Percentiles rank a stretch among this genome's conserved stretches.
Conservation (phyloP, 2,888 invertebrate species). For the Sinhomidia bicolor region DNA sequence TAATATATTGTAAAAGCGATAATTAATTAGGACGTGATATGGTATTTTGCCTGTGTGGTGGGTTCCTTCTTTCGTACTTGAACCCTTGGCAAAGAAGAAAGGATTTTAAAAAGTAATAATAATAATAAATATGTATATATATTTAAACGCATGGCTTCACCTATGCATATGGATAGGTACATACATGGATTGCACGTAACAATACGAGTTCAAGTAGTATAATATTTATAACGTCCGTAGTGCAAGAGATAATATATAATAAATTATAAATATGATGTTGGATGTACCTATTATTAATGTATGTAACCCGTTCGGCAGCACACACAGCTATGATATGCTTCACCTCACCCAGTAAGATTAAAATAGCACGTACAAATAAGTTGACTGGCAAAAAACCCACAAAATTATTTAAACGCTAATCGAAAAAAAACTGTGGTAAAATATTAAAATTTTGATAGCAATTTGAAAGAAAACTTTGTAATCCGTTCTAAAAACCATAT, state of each 20-base stretch:
- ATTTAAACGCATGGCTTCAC: slow-evolving; percentile 59
- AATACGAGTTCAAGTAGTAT: too few species aligned
- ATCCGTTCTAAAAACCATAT: slow-evolving; percentile 29
- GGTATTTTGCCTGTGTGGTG: slow-evolving; percentile 55
- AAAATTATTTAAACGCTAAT: slow-evolving; percentile 19
- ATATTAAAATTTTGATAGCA: not conserved
- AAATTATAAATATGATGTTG: too few species aligned
- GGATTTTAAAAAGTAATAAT: slow-evolving; percentile 34
- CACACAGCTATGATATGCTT: slow-evolving; percentile 55
- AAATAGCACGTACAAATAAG: slow-evolving; percentile 66
- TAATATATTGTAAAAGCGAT: slow-evolving; percentile 60
- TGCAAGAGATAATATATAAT: too few species aligned
- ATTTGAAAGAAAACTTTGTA: not conserved
- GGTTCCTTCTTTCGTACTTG: slow-evolving; percentile 58
- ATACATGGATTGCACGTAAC: not conserved
- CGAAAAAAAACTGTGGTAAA: not conserved
- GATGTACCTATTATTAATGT: too few species aligned
- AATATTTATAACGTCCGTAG: too few species aligned
- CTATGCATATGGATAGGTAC: slow-evolving; percentile 45
- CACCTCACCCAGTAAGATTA: slow-evolving; percentile 69
- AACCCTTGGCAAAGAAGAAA: slow-evolving; percentile 67
- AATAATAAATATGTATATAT: not conserved
- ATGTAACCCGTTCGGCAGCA: slow-evolving; percentile 34
- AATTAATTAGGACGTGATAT: slow-evolving; percentile 73
- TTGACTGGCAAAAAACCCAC: slow-evolving; percentile 29